These are phyloP conservation scores for Brachypalpus laphriformis DNA, from an alignment of 2,888 invertebrate genomes.

Conservation along the genomic window DNA sequence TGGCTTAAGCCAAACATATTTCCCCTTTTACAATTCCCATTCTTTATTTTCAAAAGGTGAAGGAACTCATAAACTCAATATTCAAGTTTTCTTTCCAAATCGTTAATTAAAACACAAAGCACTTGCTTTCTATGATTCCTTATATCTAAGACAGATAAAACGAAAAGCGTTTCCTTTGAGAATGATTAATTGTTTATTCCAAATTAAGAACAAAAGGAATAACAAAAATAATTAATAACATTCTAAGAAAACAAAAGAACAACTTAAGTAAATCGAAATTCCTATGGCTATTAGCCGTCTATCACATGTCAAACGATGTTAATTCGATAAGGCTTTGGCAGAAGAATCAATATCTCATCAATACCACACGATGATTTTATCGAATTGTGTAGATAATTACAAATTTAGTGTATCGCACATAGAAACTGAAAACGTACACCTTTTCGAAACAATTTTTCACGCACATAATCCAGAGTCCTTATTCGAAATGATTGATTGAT, in stretches of 20 bases:
- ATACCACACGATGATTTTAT: not conserved
- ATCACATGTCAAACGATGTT: conserved; percentile 45
- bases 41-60: not conserved
- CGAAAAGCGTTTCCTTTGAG: not conserved
- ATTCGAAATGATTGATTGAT: conserved; percentile 36
- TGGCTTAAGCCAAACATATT: too few relatives aligned
- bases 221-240: conserved; percentile 40
- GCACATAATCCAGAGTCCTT: not conserved
- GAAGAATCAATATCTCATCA: conserved; percentile 10
- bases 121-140: not conserved
- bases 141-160: not conserved
- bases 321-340: conserved; percentile 11
- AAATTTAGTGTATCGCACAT: not conserved
- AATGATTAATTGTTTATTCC: conserved; percentile 40
- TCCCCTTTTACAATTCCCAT: too few relatives aligned
- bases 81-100: not conserved
- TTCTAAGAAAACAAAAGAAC: conserved; percentile 1
- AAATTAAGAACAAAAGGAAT: conserved; percentile 27
- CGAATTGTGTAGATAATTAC: not conserved
- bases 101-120: conserved; percentile 2
- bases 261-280: conserved; percentile 25
- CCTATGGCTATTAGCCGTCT: conserved; percentile 33
- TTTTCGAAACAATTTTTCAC: not conserved
- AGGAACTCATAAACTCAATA: not conserved
- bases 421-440: conserved; percentile 1